Conservation (phyloP, 2,888 invertebrate genomes). For the Sminthurides aquaticus region DNA sequence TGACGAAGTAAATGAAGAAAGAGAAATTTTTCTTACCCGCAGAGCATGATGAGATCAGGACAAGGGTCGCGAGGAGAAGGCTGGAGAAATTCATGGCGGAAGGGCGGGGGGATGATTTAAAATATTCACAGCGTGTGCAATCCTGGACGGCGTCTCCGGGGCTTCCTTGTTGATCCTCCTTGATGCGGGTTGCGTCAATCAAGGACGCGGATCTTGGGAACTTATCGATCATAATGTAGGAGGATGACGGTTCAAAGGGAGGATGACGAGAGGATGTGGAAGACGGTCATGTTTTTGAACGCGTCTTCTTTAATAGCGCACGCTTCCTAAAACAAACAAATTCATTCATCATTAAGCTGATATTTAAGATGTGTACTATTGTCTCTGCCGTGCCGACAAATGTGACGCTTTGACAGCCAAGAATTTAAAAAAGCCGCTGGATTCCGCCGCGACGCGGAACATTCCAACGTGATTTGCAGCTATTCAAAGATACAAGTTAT, state of each 20-base stretch:
- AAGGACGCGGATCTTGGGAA: neutral
- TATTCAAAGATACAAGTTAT: no score
- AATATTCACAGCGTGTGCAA: neutral
- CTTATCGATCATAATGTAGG: neutral
- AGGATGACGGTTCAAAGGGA: neutral
- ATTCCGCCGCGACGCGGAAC: neutral
- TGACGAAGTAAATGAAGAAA: neutral
- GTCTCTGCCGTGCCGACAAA: conserved; percentile 6
- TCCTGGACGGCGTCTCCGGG: neutral
- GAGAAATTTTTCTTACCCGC: no score
- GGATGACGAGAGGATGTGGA: neutral
- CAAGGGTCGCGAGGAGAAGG: neutral
- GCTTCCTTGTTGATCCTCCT: neutral
- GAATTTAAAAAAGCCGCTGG: neutral
- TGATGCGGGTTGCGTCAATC: neutral
- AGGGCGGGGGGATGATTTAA: neutral
- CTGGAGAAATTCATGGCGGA: neutral
- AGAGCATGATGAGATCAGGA: neutral
- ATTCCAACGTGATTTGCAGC: neutral
- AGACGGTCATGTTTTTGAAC: no score
- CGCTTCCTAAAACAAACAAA: conserved; percentile 4
- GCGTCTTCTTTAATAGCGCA: no score
- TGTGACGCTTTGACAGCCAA: neutral
- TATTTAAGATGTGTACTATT: neutral
- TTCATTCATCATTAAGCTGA: conserved; percentile 2